phyloP scores from a whole-genome alignment of 2,888 invertebrate genomes.

The Cryptocephalus primarius region DNA sequence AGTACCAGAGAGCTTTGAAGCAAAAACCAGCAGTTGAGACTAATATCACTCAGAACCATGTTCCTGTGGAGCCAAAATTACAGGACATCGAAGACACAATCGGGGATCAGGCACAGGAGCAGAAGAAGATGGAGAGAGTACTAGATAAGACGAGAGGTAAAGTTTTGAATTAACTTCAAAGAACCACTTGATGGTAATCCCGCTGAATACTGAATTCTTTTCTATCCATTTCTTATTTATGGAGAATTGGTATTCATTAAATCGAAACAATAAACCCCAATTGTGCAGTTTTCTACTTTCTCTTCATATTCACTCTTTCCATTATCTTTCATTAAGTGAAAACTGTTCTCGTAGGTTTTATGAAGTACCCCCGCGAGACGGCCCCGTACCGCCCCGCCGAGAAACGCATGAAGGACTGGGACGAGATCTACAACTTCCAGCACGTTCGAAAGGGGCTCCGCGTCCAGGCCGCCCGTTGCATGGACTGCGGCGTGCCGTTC shows the following conservation, averaged over 20 bases:
- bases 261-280: too few species aligned
- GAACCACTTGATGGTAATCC: too few species aligned
- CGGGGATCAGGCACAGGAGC: slow-evolving; percentile 63
- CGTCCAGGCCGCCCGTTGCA: slow-evolving; percentile 88
- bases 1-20: slow-evolving; percentile 84
- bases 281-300: too few species aligned
- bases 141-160: slow-evolving; percentile 62
- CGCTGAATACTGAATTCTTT: too few species aligned
- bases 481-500: slow-evolving; percentile 99
- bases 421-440: slow-evolving; percentile 85
- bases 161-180: neutral
- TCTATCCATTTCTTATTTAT: too few species aligned
- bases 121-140: slow-evolving; percentile 70
- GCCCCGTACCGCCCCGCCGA: slow-evolving; percentile 76
- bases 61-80: slow-evolving; percentile 33
- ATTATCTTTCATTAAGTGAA: too few species aligned
- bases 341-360: slow-evolving; percentile 55
- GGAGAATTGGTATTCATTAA: too few species aligned
- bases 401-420: slow-evolving; percentile 86
- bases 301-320: too few species aligned
- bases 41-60: slow-evolving; percentile 14
- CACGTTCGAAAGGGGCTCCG: slow-evolving; percentile 82
- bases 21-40: slow-evolving; percentile 40
- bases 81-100: slow-evolving; percentile 83
- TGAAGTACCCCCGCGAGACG: slow-evolving; percentile 89